Conservation (phyloP, 2,113 vertebrate species). For the Callospermophilus lateralis region DNA sequence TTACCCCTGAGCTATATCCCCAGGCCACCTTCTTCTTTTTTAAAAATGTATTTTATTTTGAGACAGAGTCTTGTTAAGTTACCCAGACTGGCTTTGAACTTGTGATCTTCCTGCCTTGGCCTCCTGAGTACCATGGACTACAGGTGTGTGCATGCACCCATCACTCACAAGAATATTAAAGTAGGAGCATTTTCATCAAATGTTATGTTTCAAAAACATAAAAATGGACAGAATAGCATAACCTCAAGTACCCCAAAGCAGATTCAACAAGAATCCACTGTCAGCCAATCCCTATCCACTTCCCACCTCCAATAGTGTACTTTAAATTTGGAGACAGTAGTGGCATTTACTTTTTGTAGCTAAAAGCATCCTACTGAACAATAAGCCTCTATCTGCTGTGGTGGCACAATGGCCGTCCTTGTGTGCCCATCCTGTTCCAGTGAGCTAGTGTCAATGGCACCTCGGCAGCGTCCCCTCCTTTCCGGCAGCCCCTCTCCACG, state of each 20-base stretch:
- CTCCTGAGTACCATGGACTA: background rate
- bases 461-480: background rate
- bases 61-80: background rate
- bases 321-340: background rate
- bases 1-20: background rate
- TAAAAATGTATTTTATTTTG: too few relatives aligned
- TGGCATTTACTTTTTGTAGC: background rate
- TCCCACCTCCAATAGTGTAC: background rate
- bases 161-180: too few relatives aligned
- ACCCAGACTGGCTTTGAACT: background rate
- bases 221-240: background rate
- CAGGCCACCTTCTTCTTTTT: background rate
- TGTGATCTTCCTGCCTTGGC: background rate
- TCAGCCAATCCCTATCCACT: background rate
- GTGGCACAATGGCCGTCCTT: background rate
- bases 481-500: background rate
- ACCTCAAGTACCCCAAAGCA: background rate
- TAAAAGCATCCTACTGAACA: background rate
- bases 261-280: background rate
- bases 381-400: too few relatives aligned
- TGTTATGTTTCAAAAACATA: background rate
- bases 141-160: background rate
- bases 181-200: background rate
- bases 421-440: background rate
- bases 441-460: background rate